Base-by-base conservation (phyloP, 2,888 invertebrate genomes). In the Automeris io region DNA sequence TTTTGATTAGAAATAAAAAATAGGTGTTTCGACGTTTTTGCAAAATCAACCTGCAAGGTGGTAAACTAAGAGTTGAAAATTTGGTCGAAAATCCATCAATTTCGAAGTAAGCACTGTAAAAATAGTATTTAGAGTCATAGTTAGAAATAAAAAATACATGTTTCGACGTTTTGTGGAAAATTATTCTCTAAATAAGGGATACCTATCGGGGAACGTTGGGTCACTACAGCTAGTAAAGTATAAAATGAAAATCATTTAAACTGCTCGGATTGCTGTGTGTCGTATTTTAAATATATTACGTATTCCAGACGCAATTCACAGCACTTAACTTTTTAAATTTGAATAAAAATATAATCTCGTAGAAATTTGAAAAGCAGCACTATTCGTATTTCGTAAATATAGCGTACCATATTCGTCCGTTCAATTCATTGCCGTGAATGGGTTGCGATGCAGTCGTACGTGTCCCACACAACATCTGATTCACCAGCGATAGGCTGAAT, bases 311-410 rank as follows among this genome's bases (percentile, higher is more conserved):
- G 33, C 37, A 43, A 47, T 42, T 47, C 45, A 42, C 37, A 29
- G 18, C 44, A 46, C 45, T 51, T 49, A 48, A 47, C 47, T 23
- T 25, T 25, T 59, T 53, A 61, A 71, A 70, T 70, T 61, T 54
- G 58, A 65, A 68, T 72, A 68, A 74, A 73, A 74, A 68, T 66
- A 63, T 68, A 69, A 75, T 76, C 71, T 71, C 59, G 59, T 35
- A 8, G 18, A 55, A 50, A 56, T 58, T 60, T 65, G 66, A 75
- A 77, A 68, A 62, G 70, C 61, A 61, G 61, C 54, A 57, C 51
- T 54, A 68, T 72, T 75, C 60, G 61, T 64, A 77, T 79, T 74
- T 75, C 70, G 57, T 47, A 54, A 50, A 55, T 49, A 56, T 55
- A 51, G 52, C 53, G 61, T 57, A 63, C 68, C 54, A 61, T 66